phyloP scores from a whole-genome alignment of 2,888 invertebrate genomes.

The Physocephala rufipes region DNA sequence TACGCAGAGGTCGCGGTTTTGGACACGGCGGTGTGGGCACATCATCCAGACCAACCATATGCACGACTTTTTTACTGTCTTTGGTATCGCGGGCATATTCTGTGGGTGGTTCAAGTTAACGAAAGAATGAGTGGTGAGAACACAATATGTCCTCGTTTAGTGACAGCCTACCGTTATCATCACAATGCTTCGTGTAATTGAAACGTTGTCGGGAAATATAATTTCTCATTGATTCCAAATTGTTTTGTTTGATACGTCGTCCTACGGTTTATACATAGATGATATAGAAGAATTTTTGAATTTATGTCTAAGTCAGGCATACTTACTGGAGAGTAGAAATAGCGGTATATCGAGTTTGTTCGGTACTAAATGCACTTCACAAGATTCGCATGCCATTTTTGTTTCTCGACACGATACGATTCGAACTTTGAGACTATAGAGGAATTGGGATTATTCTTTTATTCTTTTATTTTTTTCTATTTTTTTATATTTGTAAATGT shows the following conservation, averaged over 20 bases:
- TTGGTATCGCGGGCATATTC: slow-evolving; percentile 19
- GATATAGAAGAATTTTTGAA: not conserved
- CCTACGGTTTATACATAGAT: slow-evolving; percentile 35
- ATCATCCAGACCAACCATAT: slow-evolving; percentile 14
- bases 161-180: slow-evolving; percentile 29
- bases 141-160: not conserved
- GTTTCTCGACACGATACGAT: no score
- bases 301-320: not conserved
- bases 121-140: not conserved
- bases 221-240: slow-evolving; percentile 22
- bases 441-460: no score
- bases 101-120: not conserved
- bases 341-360: slow-evolving; percentile 54
- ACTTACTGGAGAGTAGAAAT: slow-evolving; percentile 55
- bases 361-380: slow-evolving; percentile 44
- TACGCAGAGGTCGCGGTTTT: not conserved
- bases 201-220: slow-evolving; percentile 35
- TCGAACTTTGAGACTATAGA: no score
- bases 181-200: slow-evolving; percentile 27
- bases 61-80: slow-evolving; percentile 15
- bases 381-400: no score
- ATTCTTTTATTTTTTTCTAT: no score
- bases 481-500: no score
- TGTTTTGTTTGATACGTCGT: slow-evolving; percentile 41
- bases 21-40: not conserved